phyloP scores from a whole-genome alignment of 2,797 vertebrate genomes.

The Jordanella pulchra region DNA sequence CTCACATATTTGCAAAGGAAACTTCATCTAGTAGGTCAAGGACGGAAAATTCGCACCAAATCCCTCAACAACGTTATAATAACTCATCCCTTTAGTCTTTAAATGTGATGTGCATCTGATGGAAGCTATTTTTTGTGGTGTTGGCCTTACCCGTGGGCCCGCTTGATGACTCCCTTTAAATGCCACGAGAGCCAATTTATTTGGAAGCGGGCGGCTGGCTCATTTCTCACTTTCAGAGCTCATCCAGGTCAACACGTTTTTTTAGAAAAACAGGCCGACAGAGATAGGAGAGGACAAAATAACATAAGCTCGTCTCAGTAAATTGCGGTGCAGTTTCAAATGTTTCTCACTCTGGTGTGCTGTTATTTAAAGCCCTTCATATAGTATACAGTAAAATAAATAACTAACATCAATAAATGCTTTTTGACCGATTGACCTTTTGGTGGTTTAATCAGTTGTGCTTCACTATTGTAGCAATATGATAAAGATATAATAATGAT shows the following conservation, averaged over 20 bases:
- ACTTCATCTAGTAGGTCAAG: constrained; percentile 23
- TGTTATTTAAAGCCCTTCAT: background rate
- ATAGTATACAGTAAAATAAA: background rate
- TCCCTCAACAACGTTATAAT: constrained; percentile 11
- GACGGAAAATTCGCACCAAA: constrained; percentile 26
- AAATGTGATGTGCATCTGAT: constrained; percentile 47
- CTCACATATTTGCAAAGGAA: constrained; percentile 18
- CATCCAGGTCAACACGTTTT: constrained; percentile 69
- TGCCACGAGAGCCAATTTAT: constrained; percentile 56
- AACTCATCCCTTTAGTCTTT: constrained; percentile 38
- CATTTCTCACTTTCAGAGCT: constrained; percentile 63
- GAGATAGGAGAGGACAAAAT: constrained; percentile 1
- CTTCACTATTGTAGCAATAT: no score
- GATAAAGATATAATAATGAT: no score
- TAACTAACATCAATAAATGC: background rate
- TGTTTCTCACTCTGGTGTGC: background rate
- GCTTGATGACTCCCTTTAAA: constrained; percentile 53
- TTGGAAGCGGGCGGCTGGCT: constrained; percentile 54
- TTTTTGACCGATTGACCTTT: no score
- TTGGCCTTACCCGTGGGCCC: constrained; percentile 34
- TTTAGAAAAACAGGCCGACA: constrained; percentile 64
- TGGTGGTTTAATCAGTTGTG: no score
- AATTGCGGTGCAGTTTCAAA: background rate
- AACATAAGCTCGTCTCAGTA: background rate
- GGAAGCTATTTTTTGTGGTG: constrained; percentile 51